Evolutionary conservation across 92 coral and sea anemone genomes (phyloP), one percentile per base, ranked within the genome.

Genomic region (Hydrozoanthus gracilis): DNA sequence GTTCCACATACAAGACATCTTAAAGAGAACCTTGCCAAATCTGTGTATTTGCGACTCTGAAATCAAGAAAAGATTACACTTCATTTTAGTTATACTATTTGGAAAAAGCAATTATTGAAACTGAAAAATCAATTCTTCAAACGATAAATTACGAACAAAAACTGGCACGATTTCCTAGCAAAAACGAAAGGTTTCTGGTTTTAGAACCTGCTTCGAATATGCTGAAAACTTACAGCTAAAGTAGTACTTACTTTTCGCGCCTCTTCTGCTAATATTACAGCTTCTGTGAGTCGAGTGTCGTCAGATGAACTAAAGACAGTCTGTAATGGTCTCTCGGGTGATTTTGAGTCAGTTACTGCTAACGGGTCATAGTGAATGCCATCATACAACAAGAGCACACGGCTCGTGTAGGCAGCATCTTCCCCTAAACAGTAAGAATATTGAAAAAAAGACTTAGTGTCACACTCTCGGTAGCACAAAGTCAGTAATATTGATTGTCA

Each of bases 341-440:
- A 76, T 71, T 87, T 89, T 48, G 93, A 70, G 75, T 84, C 83
- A 44, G 86, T 89, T 35, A 95, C 92, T 77, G 87, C 99, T 9
- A 96, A 93, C 11, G 99, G 99, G 88, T 96, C 99, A 77, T 96
- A 96, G 83, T 96, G 99, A 58, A 96, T 91, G 27, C 99, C 99
- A 50, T 96, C 98, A 79, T 96, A 96, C 14, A 96, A 82, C 62
- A 96, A 85, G 76, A 92, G 93, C 56, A 95, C 96, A 13, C 99
- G 95, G 56, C 76, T 83, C 45, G 69, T 73, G 76, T 96, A 93
- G 48, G 92, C 83, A 68, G 83, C 91, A 70, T 92, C 92, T 82
- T 96, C 99, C n/a, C 98, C 99, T 96, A 74, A 5, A 15, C 14
- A 20, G 4, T 44, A 76, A 60, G 78, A 47, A 9, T 64, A 20